These are phyloP conservation scores for Notoglanidium macrostoma DNA, from an alignment of 2,797 vertebrate genomes.

Conservation along the genomic window DNA sequence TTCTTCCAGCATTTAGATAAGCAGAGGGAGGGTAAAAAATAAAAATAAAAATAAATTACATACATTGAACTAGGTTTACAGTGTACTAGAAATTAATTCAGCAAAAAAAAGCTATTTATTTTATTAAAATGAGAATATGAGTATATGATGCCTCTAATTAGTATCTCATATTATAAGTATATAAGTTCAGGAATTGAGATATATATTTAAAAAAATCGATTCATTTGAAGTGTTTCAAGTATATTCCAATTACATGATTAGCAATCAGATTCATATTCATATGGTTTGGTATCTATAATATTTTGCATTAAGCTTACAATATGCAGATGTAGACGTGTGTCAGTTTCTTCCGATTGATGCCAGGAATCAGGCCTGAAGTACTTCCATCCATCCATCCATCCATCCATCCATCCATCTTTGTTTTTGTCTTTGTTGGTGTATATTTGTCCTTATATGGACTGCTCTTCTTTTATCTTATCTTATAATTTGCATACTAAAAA, in stretches of 20 bases:
- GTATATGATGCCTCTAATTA: no score
- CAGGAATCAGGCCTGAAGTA: constrained; percentile 42
- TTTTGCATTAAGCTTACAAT: not conserved
- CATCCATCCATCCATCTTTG: not conserved
- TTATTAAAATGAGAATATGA: constrained; percentile 8
- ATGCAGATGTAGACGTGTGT: not conserved
- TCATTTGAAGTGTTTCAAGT: not conserved
- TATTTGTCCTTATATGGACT: not conserved
- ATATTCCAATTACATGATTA: not conserved
- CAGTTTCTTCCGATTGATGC: constrained; percentile 62
- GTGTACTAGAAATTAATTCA: constrained; percentile 19
- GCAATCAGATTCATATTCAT: not conserved
- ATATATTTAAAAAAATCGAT: not conserved
- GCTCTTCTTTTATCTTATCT: constrained; percentile 44
- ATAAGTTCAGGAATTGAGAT: not conserved
- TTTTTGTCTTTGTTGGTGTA: not conserved
- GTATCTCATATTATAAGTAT: not conserved
- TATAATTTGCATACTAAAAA: constrained; percentile 77
- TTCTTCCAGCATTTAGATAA: constrained; percentile 53
- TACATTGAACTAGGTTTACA: constrained; percentile 51
- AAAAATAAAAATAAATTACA: constrained; percentile 46
- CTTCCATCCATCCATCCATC: not conserved
- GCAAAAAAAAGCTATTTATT: constrained; percentile 20
- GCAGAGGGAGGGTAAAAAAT: constrained; percentile 12
- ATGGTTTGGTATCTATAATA: constrained; percentile 4